A percentile compares a stretch with the other conserved stretches of the same genome.
These are phyloP conservation scores for Etheostoma spectabile DNA, from an alignment of 2,113 vertebrate species.

Conservation along the genomic window DNA sequence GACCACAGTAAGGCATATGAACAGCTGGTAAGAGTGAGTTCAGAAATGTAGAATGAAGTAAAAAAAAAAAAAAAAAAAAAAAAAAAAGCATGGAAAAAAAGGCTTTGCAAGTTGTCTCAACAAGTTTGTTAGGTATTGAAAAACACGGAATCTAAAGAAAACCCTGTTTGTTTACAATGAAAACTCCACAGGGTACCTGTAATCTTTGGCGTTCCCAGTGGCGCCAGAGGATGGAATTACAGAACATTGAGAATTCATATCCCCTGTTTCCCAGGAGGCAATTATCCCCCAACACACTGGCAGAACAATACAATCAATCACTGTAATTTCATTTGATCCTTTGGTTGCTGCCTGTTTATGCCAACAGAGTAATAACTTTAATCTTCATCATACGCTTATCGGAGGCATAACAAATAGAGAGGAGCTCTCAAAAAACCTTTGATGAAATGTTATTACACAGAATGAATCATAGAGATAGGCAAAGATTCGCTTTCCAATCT, in stretches of 20 bases:
- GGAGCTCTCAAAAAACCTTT: conserved; percentile 73
- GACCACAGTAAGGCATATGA: not conserved
- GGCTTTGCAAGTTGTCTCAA: conserved; percentile 15
- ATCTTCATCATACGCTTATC: conserved; percentile 84
- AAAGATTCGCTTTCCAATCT: conserved; percentile 82
- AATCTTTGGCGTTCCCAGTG: conserved; percentile 78
- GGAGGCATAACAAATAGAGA: conserved; percentile 83
- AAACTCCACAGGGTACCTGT: conserved; percentile 75
- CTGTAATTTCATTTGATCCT: conserved; percentile 87
- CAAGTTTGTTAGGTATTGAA: conserved; percentile 27
- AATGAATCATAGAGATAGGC: conserved; percentile 83
- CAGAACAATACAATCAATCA: conserved; percentile 87
- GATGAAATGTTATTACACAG: conserved; percentile 83
- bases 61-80: not conserved
- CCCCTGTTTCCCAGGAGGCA: conserved; percentile 83
- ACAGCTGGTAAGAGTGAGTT: not conserved
- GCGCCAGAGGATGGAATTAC: conserved; percentile 82
- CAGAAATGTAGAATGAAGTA: not conserved
- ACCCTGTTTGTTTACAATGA: conserved; percentile 68
- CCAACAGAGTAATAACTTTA: conserved; percentile 85
- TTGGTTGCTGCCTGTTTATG: conserved; percentile 85
- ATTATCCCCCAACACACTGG: conserved; percentile 83
- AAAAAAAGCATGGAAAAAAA: not conserved
- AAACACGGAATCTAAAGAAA: conserved; percentile 55
- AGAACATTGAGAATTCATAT: conserved; percentile 81